Evolutionary conservation across 2,797 vertebrate species (phyloP).

Genomic region (Bufotes viridis): DNA sequence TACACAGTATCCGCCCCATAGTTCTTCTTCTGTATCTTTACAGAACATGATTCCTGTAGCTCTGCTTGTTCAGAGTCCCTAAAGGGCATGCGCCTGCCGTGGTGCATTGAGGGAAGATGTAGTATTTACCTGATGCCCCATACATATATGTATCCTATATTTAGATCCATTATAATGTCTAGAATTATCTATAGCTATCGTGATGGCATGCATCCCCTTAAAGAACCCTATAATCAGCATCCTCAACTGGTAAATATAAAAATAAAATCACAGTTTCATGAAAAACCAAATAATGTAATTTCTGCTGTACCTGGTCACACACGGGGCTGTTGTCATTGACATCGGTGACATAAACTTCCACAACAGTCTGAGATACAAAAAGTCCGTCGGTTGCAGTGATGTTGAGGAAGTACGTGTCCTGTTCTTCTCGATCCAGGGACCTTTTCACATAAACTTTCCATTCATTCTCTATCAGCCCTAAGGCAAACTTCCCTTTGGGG

Average conservation of each 20-base stretch:
- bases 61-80: too few species aligned
- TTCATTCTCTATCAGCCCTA: conserved; percentile 93
- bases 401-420: conserved; percentile 88
- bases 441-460: conserved; percentile 98
- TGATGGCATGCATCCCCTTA: not conserved
- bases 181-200: not conserved
- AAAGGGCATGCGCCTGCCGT: not conserved
- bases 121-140: too few species aligned
- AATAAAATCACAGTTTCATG: not conserved
- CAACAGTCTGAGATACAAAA: conserved; percentile 86
- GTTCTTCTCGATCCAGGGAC: conserved; percentile 89
- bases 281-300: not conserved
- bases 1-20: not conserved
- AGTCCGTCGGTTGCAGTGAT: conserved; percentile 95
- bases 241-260: not conserved
- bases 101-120: not conserved
- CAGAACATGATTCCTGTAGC: too few species aligned
- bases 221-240: not conserved
- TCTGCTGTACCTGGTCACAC: conserved; percentile 86
- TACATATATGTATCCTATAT: too few species aligned
- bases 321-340: conserved; percentile 93
- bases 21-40: too few species aligned
- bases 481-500: conserved; percentile 87
- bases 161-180: too few species aligned
- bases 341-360: conserved; percentile 89